Base-by-base conservation (phyloP, 1,140 invertebrate species). In the Ylistrum balloti region DNA sequence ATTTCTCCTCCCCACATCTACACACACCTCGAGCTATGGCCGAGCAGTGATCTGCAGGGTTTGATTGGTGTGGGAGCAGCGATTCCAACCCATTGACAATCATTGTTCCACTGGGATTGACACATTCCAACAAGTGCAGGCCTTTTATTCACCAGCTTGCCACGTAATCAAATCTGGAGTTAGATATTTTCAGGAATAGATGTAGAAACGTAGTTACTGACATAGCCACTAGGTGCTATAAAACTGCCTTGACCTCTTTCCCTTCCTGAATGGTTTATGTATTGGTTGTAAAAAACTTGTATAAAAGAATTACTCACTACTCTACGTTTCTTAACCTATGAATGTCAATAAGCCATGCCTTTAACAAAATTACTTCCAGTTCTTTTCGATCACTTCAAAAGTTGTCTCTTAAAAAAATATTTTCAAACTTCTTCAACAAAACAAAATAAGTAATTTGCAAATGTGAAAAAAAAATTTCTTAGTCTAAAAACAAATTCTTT, bases 101-200 rank as follows among this genome's bases (percentile, higher is more conserved):
- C 22, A 74, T 74, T 28, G 15, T n/a, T 28, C 56, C n/a, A n/a
- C 17, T n/a, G 56, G 56, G 56, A 74, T 28, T 28, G 56, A 17
- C 28, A 5, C 56, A 1, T 74, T 5, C 56, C n/a, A 74, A 17
- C 56, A 74, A 74, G 22, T 74, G 56, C 56, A 74, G 56, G 56
- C 56, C 56, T 74, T 74, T 74, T 74, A 74, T 74, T 28, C 56
- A 17, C 56, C 56, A 74, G 56, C 56, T 74, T 74, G 56, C 56
- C 56, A 74, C 56, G 56, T 74, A 74, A 74, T 74, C 56, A 74
- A 74, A 74, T 74, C 56, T 74, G 22, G 56, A 74, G 56, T 74
- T 74, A 74, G 56, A 74, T 74, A n/a, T n/a, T 74, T 74, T 74
- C 56, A 11, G n/a, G 56, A 45, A 74, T 74, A 74, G 56, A 74